These are phyloP conservation scores for Melikaiella ostensackeni DNA, from an alignment of 2,888 invertebrate genomes.

Conservation along the genomic window DNA sequence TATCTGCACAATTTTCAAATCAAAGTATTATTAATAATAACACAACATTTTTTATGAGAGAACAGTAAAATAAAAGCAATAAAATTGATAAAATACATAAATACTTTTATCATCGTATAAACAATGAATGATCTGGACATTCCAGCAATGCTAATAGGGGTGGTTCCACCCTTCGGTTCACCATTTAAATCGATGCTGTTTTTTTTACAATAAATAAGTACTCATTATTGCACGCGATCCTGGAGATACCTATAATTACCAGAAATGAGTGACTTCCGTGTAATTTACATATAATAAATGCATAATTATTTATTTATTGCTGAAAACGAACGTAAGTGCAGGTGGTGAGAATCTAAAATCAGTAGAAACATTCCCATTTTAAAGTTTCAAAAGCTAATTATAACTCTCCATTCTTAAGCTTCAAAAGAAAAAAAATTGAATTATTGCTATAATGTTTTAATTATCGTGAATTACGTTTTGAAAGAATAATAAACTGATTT, in stretches of 20 bases:
- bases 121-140: neutral
- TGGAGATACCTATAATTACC: neutral
- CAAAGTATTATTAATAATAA: no score
- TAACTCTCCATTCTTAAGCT: neutral
- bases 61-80: neutral
- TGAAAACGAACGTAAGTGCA: neutral
- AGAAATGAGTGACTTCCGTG: neutral
- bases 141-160: neutral
- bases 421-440: no score
- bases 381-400: neutral
- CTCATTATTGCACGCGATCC: neutral
- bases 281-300: slow-evolving; percentile 6
- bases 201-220: neutral
- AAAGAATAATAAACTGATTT: no score
- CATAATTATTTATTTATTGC: neutral
- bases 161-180: neutral
- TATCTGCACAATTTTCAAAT: no score
- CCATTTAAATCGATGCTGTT: neutral
- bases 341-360: neutral
- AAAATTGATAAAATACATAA: neutral
- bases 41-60: no score
- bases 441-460: no score
- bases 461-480: no score
- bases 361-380: neutral
- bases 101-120: neutral